Evolutionary conservation across 2,113 vertebrate genomes (phyloP), one percentile per base, ranked within the genome.

Genomic region (Hippocampus barbouri): DNA sequence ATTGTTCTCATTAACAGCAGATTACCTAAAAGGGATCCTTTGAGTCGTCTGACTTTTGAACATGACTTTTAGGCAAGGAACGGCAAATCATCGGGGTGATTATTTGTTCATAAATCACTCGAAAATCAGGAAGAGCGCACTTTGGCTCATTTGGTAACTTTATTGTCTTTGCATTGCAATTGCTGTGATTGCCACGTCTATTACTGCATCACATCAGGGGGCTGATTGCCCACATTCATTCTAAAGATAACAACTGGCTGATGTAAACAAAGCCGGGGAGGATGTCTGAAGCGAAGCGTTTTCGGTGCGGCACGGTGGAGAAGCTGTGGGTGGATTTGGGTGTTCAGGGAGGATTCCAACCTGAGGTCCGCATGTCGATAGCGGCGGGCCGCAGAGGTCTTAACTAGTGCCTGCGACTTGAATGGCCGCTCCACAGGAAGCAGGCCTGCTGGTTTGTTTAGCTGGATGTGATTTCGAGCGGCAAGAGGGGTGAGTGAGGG

Each of bases 321-420:
- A 5, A 1, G 7, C 23, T 87, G 83, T 92, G 49, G 45, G 67
- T 47, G 38, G 59, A 43, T 66, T 49, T 53, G 60, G 60, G 25
- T 0, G 41, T 43, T 2, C 8, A 72, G 82, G 69, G 76, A 84
- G 86, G 80, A 75, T 71, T 30, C 15, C 27, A 81, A 79, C 86
- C 88, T 89, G 92, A 85, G 86, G 89, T 86, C 94, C 90, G 90
- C 90, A 38, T 38, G 89, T 92, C 91, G 91, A 92, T 86, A 93
- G 93, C 91, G 91, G 90, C 89, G 91, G 92, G 92, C 92, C 90
- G 92, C 93, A 89, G 92, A 92, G 78, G 79, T 93, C 91, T 69
- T 65, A 79, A 85, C 79, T 85, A 92, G 90, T 89, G 91, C 89
- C 90, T 89, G 91, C 92, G 91, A 89, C 91, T 90, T 91, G 92